These are phyloP conservation scores for Bathynomus jamesi DNA, from an alignment of 1,140 invertebrate species.

Conservation along the genomic window DNA sequence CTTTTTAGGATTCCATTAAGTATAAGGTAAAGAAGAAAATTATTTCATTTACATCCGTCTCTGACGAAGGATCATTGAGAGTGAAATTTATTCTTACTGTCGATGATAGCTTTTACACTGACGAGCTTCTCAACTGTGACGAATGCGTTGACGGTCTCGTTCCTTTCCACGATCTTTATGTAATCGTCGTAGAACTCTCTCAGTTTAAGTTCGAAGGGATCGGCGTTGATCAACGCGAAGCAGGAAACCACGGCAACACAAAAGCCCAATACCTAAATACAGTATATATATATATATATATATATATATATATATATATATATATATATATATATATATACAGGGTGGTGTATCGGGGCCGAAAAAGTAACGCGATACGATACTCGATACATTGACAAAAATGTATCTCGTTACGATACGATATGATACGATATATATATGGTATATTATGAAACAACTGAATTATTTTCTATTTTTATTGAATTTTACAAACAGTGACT, in stretches of 20 bases:
- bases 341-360: no score
- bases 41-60: no score
- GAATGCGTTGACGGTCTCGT: constrained; percentile 13
- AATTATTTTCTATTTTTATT: no score
- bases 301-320: background rate
- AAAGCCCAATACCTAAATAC: constrained; percentile 5
- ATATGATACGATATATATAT: no score
- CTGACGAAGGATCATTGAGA: background rate
- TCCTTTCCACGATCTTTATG: background rate
- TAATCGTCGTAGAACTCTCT: constrained; percentile 1
- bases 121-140: constrained; percentile 19
- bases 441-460: no score
- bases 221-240: constrained; percentile 28
- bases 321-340: background rate
- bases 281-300: background rate
- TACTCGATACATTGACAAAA: no score
- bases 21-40: no score
- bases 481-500: no score
- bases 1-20: no score
- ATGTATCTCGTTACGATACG: no score
- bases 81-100: constrained; percentile 7
- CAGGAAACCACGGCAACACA: constrained; percentile 16
- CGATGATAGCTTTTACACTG: constrained; percentile 9
- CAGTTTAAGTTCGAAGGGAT: background rate
- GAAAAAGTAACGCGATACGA: no score